Conservation (phyloP, 2,888 invertebrate species). For the Atrina japonica region DNA sequence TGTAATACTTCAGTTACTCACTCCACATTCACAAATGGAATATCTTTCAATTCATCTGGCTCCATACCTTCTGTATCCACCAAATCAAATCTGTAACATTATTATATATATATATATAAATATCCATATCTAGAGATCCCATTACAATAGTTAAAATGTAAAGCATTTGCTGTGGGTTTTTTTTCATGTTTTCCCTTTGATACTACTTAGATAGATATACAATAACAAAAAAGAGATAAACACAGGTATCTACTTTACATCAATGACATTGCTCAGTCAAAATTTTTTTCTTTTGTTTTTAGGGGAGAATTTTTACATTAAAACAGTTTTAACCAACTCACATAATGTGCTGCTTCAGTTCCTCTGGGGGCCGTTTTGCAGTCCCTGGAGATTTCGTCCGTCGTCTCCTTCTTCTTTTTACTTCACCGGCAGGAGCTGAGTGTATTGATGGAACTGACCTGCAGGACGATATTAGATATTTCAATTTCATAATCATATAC, state of each 20-base stretch:
- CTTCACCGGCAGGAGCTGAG: slow-evolving; percentile 69
- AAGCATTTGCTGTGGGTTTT: too few relatives aligned
- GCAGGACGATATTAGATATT: slow-evolving; percentile 8
- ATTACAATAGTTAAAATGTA: too few relatives aligned
- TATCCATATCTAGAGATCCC: too few relatives aligned
- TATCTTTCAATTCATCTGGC: slow-evolving; percentile 75
- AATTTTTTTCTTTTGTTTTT: not conserved
- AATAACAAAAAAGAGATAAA: too few relatives aligned
- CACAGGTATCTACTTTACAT: too few relatives aligned
- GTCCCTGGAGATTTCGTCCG: slow-evolving; percentile 77
- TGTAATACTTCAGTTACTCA: too few relatives aligned
- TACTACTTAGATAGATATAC: too few relatives aligned
- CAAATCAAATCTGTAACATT: slow-evolving; percentile 61
- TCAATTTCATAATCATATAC: not conserved
- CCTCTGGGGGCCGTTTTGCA: slow-evolving; percentile 73
- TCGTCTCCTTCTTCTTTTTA: slow-evolving; percentile 65
- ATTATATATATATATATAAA: too few relatives aligned
- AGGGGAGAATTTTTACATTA: not conserved
- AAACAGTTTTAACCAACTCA: slow-evolving; percentile 47
- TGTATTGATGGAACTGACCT: slow-evolving; percentile 69
- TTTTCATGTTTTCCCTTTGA: too few relatives aligned
- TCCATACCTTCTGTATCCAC: slow-evolving; percentile 73
- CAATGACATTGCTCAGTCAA: not conserved
- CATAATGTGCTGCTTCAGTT: slow-evolving; percentile 77
- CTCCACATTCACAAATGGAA: slow-evolving; percentile 77